Evolutionary conservation across 2,888 invertebrate genomes (phyloP).

Genomic region (Hemaris fuciformis): DNA sequence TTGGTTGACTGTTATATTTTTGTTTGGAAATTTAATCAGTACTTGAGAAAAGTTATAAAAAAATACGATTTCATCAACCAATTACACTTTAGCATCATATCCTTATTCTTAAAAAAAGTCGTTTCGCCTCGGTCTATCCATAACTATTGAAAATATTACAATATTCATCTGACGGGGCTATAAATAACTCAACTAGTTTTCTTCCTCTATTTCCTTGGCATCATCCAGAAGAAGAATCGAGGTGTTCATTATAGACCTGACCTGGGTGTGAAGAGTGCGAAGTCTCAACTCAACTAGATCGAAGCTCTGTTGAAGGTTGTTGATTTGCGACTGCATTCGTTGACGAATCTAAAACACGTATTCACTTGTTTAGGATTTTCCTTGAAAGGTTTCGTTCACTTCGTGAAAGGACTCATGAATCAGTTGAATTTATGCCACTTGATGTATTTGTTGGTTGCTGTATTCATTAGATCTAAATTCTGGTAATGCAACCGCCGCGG

Average conservation of each 20-base stretch:
- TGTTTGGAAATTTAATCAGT: no score
- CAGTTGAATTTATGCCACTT: not conserved
- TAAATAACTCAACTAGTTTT: not conserved
- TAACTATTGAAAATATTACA: no score
- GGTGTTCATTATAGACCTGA: conserved; percentile 81
- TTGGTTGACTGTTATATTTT: no score
- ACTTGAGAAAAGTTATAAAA: no score
- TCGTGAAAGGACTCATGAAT: conserved; percentile 13
- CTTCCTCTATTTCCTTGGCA: conserved; percentile 33
- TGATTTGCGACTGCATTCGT: conserved; percentile 86
- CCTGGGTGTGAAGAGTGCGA: conserved; percentile 83
- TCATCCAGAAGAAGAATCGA: conserved; percentile 54
- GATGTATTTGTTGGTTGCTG: not conserved
- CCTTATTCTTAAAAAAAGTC: no score
- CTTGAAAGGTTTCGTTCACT: conserved; percentile 16
- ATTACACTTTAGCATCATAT: no score
- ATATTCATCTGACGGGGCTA: not conserved
- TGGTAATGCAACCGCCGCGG: not conserved
- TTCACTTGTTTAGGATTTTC: conserved; percentile 13
- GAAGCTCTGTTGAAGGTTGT: conserved; percentile 84
- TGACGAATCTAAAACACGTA: conserved; percentile 79
- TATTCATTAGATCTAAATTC: not conserved
- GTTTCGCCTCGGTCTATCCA: no score
- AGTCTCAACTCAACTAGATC: conserved; percentile 85
- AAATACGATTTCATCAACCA: no score